phyloP scores from a whole-genome alignment of 1,140 invertebrate genomes.

The Drosophila watanabei region DNA sequence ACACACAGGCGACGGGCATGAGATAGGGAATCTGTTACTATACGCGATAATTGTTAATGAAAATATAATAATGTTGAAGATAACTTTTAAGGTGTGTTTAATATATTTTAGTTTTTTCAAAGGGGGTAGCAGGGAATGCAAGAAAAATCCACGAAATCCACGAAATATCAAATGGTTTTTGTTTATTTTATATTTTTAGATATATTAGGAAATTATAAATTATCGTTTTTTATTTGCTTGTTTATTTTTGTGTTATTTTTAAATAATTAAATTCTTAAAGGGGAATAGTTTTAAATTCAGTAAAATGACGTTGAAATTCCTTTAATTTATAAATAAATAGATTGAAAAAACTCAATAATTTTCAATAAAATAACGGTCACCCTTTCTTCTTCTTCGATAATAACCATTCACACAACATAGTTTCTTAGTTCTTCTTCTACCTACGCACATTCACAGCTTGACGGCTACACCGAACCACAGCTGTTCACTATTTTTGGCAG shows the following conservation, averaged over 20 bases:
- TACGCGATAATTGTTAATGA: conserved; percentile 43
- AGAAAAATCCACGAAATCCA: background rate
- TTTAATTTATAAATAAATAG: no score
- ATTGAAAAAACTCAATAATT: no score
- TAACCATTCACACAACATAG: conserved; percentile 12
- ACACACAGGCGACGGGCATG: conserved; percentile 29
- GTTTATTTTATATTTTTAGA: background rate
- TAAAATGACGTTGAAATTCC: no score
- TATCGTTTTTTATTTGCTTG: no score
- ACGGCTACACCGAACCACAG: conserved; percentile 22
- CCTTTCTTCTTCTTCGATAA: background rate
- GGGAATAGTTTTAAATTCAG: no score
- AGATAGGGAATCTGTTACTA: conserved; percentile 37
- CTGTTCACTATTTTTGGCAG: conserved; percentile 49
- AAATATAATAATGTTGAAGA: conserved; percentile 55
- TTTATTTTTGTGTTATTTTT: no score
- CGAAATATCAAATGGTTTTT: no score
- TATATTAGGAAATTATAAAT: background rate
- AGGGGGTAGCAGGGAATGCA: background rate
- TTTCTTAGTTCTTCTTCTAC: conserved; percentile 3
- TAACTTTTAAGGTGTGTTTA: background rate
- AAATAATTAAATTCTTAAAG: no score
- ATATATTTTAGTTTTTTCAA: background rate
- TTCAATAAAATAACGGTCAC: background rate
- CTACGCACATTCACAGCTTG: background rate